Conservation (phyloP, 2,888 invertebrate species). For the Nebria salina region DNA sequence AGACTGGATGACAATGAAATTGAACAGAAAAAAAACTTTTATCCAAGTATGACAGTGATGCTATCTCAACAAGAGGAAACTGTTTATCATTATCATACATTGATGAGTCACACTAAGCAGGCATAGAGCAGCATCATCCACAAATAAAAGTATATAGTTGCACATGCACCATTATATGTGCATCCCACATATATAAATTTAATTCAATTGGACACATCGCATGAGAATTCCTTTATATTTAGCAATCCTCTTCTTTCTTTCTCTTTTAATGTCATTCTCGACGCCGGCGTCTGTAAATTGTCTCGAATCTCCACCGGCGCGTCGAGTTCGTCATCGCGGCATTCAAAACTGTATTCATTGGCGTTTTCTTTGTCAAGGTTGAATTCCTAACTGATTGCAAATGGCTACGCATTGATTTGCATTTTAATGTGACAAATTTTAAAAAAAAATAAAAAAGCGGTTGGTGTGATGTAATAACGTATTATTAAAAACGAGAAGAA, state of each 20-base stretch:
- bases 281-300: neutral
- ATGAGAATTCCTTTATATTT: neutral
- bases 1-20: neutral
- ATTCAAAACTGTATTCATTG: neutral
- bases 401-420: neutral
- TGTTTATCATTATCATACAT: neutral
- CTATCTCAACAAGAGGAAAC: neutral
- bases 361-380: constrained; percentile 13
- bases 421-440: neutral
- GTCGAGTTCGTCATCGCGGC: constrained; percentile 3
- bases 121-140: neutral
- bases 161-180: neutral
- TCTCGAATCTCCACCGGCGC: neutral
- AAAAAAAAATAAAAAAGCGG: neutral
- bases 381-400: constrained; percentile 10
- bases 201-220: neutral
- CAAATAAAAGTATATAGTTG: neutral
- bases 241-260: neutral
- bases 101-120: neutral
- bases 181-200: neutral
- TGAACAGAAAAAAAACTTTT: neutral
- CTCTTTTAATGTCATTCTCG: neutral
- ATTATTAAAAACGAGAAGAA: neutral
- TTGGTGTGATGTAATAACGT: neutral
- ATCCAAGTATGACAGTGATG: neutral